phyloP scores from a whole-genome alignment of 2,113 vertebrate species.

The Sterrhoptilus dennistouni region DNA sequence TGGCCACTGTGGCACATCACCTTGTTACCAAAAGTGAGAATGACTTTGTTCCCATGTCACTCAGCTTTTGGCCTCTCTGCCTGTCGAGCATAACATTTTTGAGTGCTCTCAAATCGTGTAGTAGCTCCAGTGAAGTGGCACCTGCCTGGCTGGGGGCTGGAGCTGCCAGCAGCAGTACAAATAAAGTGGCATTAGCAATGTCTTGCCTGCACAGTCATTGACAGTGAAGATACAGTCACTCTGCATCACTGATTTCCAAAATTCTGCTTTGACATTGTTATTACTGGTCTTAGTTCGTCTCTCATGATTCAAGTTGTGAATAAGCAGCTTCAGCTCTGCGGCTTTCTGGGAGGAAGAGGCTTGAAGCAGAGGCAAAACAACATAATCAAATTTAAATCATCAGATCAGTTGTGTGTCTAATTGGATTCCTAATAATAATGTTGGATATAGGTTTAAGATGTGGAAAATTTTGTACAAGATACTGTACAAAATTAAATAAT shows the following conservation, averaged over 20 bases:
- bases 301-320: background rate
- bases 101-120: background rate
- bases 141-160: background rate
- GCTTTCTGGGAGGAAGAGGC: background rate
- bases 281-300: background rate
- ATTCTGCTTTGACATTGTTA: background rate
- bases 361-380: background rate
- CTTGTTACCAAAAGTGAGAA: background rate
- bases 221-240: background rate
- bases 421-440: background rate
- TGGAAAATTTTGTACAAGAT: background rate
- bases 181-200: background rate
- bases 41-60: background rate
- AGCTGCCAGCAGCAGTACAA: background rate
- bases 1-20: background rate
- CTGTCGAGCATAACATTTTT: background rate
- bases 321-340: background rate
- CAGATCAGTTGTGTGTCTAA: background rate
- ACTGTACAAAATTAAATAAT: background rate
- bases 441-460: background rate
- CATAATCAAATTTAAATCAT: background rate
- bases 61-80: background rate
- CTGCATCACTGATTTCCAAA: background rate
- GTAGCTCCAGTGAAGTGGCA: background rate
- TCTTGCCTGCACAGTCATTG: background rate